phyloP scores from a whole-genome alignment of 2,113 vertebrate species.

The Clarias batrachus region DNA sequence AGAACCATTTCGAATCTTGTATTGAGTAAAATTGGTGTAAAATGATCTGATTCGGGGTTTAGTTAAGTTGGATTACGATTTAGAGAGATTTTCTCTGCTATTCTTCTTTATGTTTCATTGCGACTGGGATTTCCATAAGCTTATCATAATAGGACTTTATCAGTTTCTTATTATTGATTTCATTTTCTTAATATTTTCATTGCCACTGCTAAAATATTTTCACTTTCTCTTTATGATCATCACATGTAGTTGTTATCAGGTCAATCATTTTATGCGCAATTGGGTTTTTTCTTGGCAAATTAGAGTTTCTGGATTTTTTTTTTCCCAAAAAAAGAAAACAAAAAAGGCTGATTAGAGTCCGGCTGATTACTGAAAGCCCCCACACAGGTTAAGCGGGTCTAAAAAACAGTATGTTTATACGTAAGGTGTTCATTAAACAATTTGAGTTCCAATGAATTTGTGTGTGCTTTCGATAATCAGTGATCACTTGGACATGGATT shows the following conservation, averaged over 20 bases:
- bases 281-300: background rate
- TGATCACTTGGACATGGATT: background rate
- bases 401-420: background rate
- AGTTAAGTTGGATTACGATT: background rate
- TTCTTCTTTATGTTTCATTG: background rate
- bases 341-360: background rate
- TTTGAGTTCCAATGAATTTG: too few relatives aligned
- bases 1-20: background rate
- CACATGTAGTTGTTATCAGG: background rate
- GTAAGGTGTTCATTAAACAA: background rate
- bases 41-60: slow-evolving; percentile 3
- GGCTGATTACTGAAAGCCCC: background rate
- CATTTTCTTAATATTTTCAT: background rate
- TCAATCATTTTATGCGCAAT: background rate
- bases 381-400: background rate
- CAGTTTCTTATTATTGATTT: background rate
- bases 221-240: background rate
- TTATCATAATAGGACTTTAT: background rate
- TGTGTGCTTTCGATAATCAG: too few relatives aligned
- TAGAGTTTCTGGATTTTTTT: background rate
- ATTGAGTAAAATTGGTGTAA: background rate
- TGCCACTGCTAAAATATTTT: background rate
- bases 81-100: background rate
- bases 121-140: background rate
- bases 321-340: too few relatives aligned